Evolutionary conservation across 2,888 invertebrate species (phyloP), one percentile per base, ranked within the genome.

Genomic region (Tiphia femorata): DNA sequence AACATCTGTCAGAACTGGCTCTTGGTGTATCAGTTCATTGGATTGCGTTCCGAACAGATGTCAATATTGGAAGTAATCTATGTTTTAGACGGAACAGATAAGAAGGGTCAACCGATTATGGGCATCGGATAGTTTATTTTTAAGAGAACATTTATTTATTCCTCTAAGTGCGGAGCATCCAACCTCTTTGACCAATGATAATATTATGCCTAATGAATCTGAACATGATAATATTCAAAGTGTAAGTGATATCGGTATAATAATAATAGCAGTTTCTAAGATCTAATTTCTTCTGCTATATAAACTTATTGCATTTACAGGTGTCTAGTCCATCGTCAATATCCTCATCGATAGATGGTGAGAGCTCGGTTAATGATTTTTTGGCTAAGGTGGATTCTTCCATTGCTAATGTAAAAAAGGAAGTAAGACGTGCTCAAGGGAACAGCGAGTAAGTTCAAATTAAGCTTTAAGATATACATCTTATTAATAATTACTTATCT

Each of bases 51-150:
- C 10, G 27, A 27, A 27, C 27, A 27, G 6, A 27, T 27, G n/a
- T n/a, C n/a, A n/a, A n/a, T 27, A 27, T 10, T 27, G 6, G 6
- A 27, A 27, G n/a, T n/a, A n/a, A n/a, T 8, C 12, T n/a, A 12
- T 12, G 46, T 66, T 88, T 88, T 86, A 97, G 97, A 96, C 95
- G 84, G 97, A 97, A 86, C 94, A 95, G 85, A 94, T 97, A 80
- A 90, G 96, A 76, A 88, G 96, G 77, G 92, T 91, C 54, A 97
- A 97, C 84, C 91, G 94, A 75, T 86, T 97, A 61, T 97, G 95
- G 88, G 94, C 96, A 27, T 91, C 94, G 49, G 97, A 97, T 84
- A 96, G 96, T 87, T 88, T 97, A 82, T 96, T 96, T 87, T 87
- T 97, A 76, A 89, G 95, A 70, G 94, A 96, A 83, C 91, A 90